Conservation (phyloP, 1,140 invertebrate genomes). For the Euwallacea similis region DNA sequence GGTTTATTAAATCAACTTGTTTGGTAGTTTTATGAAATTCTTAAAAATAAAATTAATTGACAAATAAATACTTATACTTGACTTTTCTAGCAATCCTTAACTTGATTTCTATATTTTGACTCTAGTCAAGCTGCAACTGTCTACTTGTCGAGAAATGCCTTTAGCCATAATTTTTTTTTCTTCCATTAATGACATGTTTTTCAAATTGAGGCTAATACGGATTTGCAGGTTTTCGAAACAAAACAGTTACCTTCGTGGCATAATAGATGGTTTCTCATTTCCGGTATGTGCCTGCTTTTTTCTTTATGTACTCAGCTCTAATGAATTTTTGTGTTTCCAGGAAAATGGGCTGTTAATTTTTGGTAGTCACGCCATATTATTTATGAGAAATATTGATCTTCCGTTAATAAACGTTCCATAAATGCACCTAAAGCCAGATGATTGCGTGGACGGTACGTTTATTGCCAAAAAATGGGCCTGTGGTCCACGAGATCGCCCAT, state of each 20-base stretch:
- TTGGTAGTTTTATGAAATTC: too few relatives aligned
- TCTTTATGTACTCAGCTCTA: constrained; percentile 13
- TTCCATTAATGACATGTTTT: too few relatives aligned
- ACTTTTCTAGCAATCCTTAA: too few relatives aligned
- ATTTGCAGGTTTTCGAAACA: background rate
- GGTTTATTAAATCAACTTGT: too few relatives aligned
- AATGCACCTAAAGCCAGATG: background rate
- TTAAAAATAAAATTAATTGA: too few relatives aligned
- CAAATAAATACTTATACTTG: too few relatives aligned
- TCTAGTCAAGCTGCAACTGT: too few relatives aligned
- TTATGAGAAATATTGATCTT: constrained; percentile 11
- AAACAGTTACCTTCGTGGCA: constrained; percentile 3
- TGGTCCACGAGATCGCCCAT: constrained; percentile 2
- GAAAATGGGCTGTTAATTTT: constrained; percentile 23
- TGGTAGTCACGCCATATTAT: constrained; percentile 16
- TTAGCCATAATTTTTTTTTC: too few relatives aligned
- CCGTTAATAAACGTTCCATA: background rate
- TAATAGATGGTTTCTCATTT: constrained; percentile 16
- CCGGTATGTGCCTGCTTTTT: constrained; percentile 9
- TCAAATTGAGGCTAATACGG: too few relatives aligned
- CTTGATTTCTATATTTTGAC: too few relatives aligned
- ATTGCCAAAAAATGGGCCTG: background rate
- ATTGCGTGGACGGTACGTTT: background rate
- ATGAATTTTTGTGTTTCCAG: constrained; percentile 24
- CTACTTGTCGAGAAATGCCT: too few relatives aligned